Percentiles rank a stretch among this genome's conserved stretches.
Conservation (phyloP, 2,888 invertebrate genomes). For the Troides oblongomaculatus region DNA sequence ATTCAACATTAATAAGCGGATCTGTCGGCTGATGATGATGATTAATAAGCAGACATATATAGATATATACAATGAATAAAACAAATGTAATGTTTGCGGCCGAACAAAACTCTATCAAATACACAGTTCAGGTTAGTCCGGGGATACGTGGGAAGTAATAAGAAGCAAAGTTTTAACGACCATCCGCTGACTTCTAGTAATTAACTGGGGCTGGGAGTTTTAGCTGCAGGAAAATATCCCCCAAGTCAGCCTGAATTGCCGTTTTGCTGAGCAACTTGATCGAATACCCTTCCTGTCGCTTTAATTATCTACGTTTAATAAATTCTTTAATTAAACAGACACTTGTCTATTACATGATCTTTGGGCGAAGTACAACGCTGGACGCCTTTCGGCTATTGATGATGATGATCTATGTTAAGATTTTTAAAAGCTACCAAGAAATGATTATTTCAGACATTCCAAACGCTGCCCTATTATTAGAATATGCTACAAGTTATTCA, state of each 20-base stretch:
- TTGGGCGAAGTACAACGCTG: no score
- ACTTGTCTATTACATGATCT: neutral
- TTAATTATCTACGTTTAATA: neutral
- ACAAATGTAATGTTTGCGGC: no score
- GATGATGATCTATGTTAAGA: no score
- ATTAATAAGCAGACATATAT: no score
- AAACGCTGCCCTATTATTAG: no score
- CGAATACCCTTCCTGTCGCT: neutral
- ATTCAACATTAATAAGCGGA: no score
- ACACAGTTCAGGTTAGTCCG: neutral
- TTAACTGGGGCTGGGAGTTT: slow-evolving; percentile 2
- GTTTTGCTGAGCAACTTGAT: neutral
- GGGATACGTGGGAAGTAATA: slow-evolving; percentile 3
- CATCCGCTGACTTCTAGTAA: slow-evolving; percentile 1
- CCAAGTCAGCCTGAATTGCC: slow-evolving; percentile 1
- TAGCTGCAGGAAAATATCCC: neutral
- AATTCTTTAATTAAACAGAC: neutral
- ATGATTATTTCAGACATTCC: no score
- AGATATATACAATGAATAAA: no score
- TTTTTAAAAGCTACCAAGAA: no score
- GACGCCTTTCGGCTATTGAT: no score
- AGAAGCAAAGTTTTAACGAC: slow-evolving; percentile 9
- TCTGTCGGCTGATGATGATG: no score
- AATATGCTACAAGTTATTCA: no score
- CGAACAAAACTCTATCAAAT: neutral